A percentile compares a stretch with the other conserved stretches of the same genome.
Evolutionary conservation across 2,888 invertebrate species (phyloP).

Genomic region (Acleris cristana): DNA sequence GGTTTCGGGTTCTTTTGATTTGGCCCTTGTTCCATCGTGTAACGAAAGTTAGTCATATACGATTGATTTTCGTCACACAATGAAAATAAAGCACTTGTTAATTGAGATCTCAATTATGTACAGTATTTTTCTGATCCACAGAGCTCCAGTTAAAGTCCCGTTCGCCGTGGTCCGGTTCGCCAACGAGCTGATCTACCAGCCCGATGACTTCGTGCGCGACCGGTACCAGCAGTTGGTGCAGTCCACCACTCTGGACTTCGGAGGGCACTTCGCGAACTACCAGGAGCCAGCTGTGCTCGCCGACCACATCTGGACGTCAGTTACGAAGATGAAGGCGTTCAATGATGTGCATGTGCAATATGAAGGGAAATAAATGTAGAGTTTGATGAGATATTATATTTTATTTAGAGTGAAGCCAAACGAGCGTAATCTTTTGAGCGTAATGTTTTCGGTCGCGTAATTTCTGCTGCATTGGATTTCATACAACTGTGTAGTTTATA

Average conservation of each 20-base stretch:
- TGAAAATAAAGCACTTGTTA: too few species aligned
- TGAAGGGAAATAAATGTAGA: not conserved
- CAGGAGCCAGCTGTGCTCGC: slow-evolving; percentile 87
- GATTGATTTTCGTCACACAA: too few species aligned
- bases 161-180: slow-evolving; percentile 86
- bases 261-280: slow-evolving; percentile 91
- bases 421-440: too few species aligned
- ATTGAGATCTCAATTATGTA: too few species aligned
- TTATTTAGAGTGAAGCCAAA: too few species aligned
- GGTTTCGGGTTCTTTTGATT: too few species aligned
- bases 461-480: too few species aligned
- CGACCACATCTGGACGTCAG: slow-evolving; percentile 66
- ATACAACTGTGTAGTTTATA: too few species aligned
- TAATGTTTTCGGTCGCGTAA: too few species aligned
- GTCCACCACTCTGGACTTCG: slow-evolving; percentile 80
- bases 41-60: too few species aligned
- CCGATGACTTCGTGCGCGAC: slow-evolving; percentile 78
- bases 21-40: too few species aligned
- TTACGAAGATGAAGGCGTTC: slow-evolving; percentile 15
- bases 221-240: slow-evolving; percentile 85
- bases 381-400: not conserved
- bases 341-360: not conserved
- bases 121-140: slow-evolving; percentile 49
- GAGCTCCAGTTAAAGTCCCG: slow-evolving; percentile 84
- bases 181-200: slow-evolving; percentile 78